phyloP scores from a whole-genome alignment of 2,113 vertebrate species.

The Clupea harengus region DNA sequence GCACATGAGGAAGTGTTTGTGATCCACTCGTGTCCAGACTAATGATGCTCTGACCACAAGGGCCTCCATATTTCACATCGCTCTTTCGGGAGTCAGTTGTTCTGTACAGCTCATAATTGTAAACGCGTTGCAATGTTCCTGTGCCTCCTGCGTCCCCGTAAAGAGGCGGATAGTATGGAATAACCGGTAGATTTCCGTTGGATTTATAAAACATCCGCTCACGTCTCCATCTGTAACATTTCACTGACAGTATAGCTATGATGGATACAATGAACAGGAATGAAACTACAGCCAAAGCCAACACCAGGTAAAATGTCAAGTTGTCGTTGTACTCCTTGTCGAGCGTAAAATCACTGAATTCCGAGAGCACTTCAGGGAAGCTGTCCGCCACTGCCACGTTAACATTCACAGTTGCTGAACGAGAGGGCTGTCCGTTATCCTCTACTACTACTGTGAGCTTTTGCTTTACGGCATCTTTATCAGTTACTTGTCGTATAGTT shows the following conservation, averaged over 20 bases:
- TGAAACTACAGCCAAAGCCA: conserved; percentile 48
- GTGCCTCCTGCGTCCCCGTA: conserved; percentile 29
- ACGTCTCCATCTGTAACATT: conserved; percentile 35
- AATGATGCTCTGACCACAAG: no score
- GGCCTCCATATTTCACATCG: conserved; percentile 11
- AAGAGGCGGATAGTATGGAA: conserved; percentile 35
- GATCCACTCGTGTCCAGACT: background rate
- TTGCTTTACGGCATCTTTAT: conserved; percentile 44
- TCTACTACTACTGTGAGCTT: conserved; percentile 29
- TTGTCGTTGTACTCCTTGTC: conserved; percentile 34
- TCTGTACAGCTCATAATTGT: conserved; percentile 67
- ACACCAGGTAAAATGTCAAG: conserved; percentile 31
- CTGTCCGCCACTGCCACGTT: conserved; percentile 32
- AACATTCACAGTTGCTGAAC: conserved; percentile 28
- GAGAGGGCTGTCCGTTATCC: conserved; percentile 45
- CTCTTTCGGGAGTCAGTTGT: conserved; percentile 75
- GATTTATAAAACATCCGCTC: conserved; percentile 30
- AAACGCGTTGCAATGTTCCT: conserved; percentile 32
- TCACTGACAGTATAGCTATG: conserved; percentile 5
- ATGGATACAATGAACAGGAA: conserved; percentile 50
- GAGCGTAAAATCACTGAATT: conserved; percentile 17
- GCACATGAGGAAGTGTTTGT: conserved; percentile 1
- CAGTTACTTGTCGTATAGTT: conserved; percentile 38
- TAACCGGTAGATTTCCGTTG: background rate
- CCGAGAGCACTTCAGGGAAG: conserved; percentile 33